Conservation (phyloP, 2,888 invertebrate genomes). For the Drosophila paramelanica region DNA sequence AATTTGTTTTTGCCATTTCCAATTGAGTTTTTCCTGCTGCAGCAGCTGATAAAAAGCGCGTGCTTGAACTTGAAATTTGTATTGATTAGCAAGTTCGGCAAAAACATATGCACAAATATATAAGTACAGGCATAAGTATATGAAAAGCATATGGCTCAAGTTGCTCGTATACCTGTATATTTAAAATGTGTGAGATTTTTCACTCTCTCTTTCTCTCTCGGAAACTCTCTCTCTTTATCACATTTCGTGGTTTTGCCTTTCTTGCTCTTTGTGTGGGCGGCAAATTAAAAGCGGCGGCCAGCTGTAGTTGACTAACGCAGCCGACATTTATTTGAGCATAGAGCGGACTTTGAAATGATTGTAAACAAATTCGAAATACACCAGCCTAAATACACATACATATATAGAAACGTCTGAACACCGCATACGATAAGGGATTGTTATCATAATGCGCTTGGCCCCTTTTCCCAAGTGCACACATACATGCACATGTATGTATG, state of each 20-base stretch:
- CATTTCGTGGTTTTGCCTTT: background rate
- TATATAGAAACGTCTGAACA: constrained; percentile 25
- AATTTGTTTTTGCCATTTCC: constrained; percentile 16
- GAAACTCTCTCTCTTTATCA: background rate
- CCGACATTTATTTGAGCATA: constrained; percentile 27
- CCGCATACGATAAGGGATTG: constrained; percentile 35
- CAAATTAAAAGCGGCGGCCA: constrained; percentile 31
- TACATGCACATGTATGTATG: background rate
- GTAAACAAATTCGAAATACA: constrained; percentile 56
- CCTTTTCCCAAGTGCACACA: constrained; percentile 36
- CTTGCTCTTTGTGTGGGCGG: constrained; percentile 32
- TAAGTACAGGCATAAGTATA: background rate
- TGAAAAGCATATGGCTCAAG: background rate
- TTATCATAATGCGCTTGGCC: constrained; percentile 66
- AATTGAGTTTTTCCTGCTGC: constrained; percentile 1
- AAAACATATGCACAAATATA: background rate
- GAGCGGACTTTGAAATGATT: constrained; percentile 62
- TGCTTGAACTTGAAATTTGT: constrained; percentile 68
- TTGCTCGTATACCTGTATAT: constrained; percentile 8
- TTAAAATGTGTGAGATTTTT: background rate
- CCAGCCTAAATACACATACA: constrained; percentile 22
- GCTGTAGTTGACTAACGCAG: constrained; percentile 37
- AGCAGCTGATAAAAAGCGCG: constrained; percentile 37
- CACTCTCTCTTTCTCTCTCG: constrained; percentile 2
- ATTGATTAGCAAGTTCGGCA: constrained; percentile 30